These are phyloP conservation scores for Dasypus novemcinctus DNA, from an alignment of 2,113 vertebrate genomes.

Conservation along the genomic window DNA sequence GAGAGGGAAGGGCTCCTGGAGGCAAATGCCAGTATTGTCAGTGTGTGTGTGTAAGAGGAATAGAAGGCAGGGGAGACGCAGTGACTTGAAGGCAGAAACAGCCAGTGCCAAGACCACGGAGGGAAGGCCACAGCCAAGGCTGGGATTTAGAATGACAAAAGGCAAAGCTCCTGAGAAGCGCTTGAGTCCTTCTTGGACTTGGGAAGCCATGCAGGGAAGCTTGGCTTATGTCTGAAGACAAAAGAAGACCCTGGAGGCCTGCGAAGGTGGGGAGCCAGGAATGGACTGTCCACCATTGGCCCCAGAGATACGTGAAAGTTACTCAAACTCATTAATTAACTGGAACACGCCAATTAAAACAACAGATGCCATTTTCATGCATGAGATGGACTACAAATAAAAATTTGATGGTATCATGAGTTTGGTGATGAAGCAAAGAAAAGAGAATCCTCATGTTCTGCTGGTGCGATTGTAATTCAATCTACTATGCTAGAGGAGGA, in stretches of 20 bases:
- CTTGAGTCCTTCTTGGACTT: background rate
- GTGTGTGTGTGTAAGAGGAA: background rate
- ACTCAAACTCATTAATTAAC: background rate
- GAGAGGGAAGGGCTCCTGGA: background rate
- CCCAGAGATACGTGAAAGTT: background rate
- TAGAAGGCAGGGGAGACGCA: background rate
- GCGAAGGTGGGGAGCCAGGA: background rate
- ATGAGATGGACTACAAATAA: background rate
- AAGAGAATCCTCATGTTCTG: background rate
- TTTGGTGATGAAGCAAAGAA: background rate
- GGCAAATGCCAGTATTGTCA: background rate
- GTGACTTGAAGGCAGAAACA: background rate
- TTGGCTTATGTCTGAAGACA: background rate
- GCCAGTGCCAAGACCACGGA: background rate
- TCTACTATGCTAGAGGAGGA: background rate
- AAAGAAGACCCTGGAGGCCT: background rate
- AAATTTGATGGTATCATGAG: background rate
- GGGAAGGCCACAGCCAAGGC: background rate
- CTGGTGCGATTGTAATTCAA: background rate
- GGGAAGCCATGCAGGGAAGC: background rate
- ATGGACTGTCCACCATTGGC: background rate
- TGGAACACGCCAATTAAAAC: background rate
- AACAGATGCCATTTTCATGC: background rate
- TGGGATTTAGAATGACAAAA: background rate
- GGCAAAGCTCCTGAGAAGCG: background rate